These are phyloP conservation scores for Camponotus pennsylvanicus DNA, from an alignment of 1,140 invertebrate species.

Conservation along the genomic window DNA sequence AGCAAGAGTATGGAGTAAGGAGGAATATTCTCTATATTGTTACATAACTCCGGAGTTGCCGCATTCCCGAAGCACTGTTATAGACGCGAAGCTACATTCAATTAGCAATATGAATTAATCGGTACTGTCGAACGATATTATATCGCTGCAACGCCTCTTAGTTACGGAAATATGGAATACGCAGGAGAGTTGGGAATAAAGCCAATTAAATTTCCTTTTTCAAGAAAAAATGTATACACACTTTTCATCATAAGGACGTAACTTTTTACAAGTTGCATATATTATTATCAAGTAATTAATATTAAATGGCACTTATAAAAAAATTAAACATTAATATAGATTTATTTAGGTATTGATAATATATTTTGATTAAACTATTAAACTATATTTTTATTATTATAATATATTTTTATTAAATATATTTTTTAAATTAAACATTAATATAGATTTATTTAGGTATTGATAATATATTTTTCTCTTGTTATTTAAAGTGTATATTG, in stretches of 20 bases:
- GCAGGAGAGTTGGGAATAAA: not conserved
- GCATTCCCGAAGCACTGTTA: not conserved
- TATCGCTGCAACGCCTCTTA: not conserved
- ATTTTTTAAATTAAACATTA: not conserved
- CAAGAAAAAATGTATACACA: not conserved
- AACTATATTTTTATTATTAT: too few relatives aligned
- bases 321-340: constrained; percentile 4
- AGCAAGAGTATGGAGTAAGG: constrained; percentile 1
- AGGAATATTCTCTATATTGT: not conserved
- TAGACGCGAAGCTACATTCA: constrained; percentile 17
- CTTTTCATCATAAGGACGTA: not conserved
- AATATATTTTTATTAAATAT: too few relatives aligned
- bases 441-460: not conserved
- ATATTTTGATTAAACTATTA: too few relatives aligned
- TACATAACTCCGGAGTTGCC: not conserved
- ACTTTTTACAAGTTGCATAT: not conserved
- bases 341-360: not conserved
- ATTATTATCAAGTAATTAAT: not conserved
- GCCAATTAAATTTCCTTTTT: not conserved
- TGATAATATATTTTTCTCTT: not conserved
- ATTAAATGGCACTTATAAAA: not conserved
- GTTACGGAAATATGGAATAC: constrained; percentile 16
- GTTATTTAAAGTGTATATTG: not conserved
- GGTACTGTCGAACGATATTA: constrained; percentile 13
- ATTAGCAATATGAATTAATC: constrained; percentile 34